phyloP scores from a whole-genome alignment of 2,797 vertebrate species.

The Anguilla pacifica region DNA sequence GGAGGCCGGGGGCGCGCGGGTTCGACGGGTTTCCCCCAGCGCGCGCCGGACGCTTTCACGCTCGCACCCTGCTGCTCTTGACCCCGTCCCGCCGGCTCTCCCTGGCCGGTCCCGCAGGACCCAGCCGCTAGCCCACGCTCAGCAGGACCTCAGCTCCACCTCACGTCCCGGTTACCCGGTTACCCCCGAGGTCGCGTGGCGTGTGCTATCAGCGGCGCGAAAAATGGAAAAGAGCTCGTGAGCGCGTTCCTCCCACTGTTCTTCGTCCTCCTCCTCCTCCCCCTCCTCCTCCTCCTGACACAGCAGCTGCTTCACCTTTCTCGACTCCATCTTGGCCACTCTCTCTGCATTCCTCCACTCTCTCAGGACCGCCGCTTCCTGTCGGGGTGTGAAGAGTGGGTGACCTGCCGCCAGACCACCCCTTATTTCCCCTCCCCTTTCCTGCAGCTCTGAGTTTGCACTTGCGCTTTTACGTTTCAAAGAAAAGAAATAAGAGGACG shows the following conservation, averaged over 20 bases:
- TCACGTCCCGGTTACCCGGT: no score
- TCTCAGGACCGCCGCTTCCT: slow-evolving; percentile 16
- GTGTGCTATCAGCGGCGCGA: not conserved
- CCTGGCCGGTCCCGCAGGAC: slow-evolving; percentile 37
- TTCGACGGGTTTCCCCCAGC: not conserved
- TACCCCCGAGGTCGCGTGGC: not conserved
- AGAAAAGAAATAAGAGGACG: not conserved
- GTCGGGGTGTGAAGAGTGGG: not conserved
- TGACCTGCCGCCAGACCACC: slow-evolving; percentile 8
- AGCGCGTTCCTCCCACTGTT: not conserved
- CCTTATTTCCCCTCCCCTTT: slow-evolving; percentile 1
- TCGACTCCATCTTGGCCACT: not conserved
- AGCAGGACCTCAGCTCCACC: slow-evolving; percentile 34
- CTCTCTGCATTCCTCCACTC: not conserved
- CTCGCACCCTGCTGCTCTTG: slow-evolving; percentile 35
- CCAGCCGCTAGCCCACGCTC: slow-evolving; percentile 36
- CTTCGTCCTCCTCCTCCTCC: not conserved
- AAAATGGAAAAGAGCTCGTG: not conserved
- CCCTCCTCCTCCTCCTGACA: not conserved
- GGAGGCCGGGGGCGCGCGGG: not conserved
- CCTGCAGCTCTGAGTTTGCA: not conserved
- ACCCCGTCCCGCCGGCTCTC: not conserved
- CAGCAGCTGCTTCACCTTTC: not conserved
- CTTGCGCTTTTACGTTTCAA: slow-evolving; percentile 1
- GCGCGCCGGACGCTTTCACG: slow-evolving; percentile 34